Conservation (phyloP, 2,797 vertebrate species). For the Psittacula derbiana region DNA sequence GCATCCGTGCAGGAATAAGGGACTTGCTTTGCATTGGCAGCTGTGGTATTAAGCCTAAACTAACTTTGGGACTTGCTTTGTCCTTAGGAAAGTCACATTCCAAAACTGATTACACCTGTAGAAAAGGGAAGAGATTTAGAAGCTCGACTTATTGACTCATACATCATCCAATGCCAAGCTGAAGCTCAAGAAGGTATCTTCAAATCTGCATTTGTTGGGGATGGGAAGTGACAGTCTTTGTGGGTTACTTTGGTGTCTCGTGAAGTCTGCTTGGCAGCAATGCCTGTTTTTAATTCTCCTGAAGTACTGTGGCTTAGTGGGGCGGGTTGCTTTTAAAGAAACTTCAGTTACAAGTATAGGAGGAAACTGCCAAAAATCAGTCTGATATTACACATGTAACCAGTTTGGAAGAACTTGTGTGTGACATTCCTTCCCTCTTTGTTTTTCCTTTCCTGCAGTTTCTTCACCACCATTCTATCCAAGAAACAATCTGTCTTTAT, state of each 20-base stretch:
- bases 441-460: neutral
- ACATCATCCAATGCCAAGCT: conserved; percentile 92
- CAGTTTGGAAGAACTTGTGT: neutral
- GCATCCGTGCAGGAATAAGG: neutral
- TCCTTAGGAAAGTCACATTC: conserved; percentile 88
- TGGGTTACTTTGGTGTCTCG: neutral
- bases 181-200: conserved; percentile 95
- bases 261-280: neutral
- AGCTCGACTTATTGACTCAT: conserved; percentile 88
- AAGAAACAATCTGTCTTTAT: neutral
- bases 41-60: neutral
- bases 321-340: neutral
- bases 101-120: conserved; percentile 90
- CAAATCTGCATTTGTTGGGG: neutral
- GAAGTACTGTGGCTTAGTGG: neutral
- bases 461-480: neutral
- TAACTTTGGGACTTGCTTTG: conserved; percentile 24
- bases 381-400: neutral
- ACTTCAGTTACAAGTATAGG: neutral
- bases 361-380: neutral
- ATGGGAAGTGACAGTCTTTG: neutral
- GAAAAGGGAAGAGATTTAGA: conserved; percentile 95
- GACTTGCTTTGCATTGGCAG: neutral
- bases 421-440: neutral
- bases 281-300: neutral